Base-by-base conservation (phyloP, 2,797 vertebrate species). In the Enteromius viviparus region DNA sequence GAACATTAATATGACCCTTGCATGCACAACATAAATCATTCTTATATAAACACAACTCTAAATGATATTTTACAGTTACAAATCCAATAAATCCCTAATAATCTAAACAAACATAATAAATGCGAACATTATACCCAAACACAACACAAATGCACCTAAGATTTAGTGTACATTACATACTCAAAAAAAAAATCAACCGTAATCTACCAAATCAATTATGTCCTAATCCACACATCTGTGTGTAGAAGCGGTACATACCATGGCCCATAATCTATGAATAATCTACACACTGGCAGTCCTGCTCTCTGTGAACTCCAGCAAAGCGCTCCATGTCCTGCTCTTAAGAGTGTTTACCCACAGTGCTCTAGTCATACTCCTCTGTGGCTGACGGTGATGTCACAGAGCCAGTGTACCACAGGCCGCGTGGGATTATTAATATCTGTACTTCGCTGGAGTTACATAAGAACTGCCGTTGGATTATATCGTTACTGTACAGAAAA, bases 401-500 rank as follows among this genome's bases (percentile, higher is more conserved):
- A 91, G 90, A 88, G 87, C 89, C 90, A 86, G 88, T 88, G 90
- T 91, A 90, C 89, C 76, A 74, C 79, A 53, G 58, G 40, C 60
- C 40, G 7, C 12, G 66, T 88, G 88, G 90, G 93, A 93, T 94
- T 94, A 95, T 93, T 93, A 92, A 93, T 93, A 92, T 93, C 91
- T 92, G 88, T 90, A 91, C 93, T 92, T 91, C 86, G 89, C 88
- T 82, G 87, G 19, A 86, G 93, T 95, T 94, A 94, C 92, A 92
- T 93, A 95, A 95, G 91, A 90, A 91, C 85, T 87, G 86, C 92
- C 88, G 69, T 89, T 87, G 91, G 90, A 93, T 94, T 94, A 93
- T 82, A 86, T 87, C 91, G 89, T 89, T 85, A 87, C 91, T 83
- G 87, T 88, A 90, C 87, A 88, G 87, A 87, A 88, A 89, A 85